Evolutionary conservation across 2,797 vertebrate species (phyloP).

Genomic region (Gallinago solitaria): DNA sequence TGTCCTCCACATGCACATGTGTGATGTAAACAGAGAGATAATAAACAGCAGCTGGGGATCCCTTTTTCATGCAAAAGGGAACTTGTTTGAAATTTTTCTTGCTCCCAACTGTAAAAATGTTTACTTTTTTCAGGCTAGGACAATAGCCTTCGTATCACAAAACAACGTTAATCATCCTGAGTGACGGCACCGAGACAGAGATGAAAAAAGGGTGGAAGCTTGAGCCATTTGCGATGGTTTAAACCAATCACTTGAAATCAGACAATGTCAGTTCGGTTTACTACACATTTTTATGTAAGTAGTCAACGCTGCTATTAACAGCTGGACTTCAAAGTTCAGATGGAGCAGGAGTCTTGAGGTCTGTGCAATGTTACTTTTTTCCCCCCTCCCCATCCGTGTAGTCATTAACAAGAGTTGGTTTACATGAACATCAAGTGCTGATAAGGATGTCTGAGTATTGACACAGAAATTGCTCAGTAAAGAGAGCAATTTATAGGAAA

Average conservation of each 20-base stretch:
- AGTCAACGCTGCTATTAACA: constrained; percentile 57
- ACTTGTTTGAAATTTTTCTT: constrained; percentile 55
- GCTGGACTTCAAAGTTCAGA: constrained; percentile 68
- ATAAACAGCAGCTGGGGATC: constrained; percentile 72
- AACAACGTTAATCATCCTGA: constrained; percentile 14
- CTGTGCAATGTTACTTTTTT: constrained; percentile 47
- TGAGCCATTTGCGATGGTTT: background rate
- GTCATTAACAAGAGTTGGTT: constrained; percentile 66
- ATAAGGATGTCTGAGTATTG: constrained; percentile 70
- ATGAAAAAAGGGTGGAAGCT: background rate
- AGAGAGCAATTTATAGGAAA: constrained; percentile 70
- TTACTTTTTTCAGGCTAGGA: constrained; percentile 16
- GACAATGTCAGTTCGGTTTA: constrained; percentile 46
- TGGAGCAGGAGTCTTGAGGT: constrained; percentile 31
- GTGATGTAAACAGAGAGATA: constrained; percentile 69
- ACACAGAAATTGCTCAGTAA: constrained; percentile 59
- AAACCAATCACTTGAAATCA: constrained; percentile 8
- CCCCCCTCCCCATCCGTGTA: background rate
- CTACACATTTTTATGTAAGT: constrained; percentile 18
- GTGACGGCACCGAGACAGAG: background rate
- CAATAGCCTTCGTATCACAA: background rate
- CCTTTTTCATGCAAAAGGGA: constrained; percentile 34
- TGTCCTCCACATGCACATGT: constrained; percentile 60
- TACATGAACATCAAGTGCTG: constrained; percentile 71
- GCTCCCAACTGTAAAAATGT: constrained; percentile 68